phyloP scores from a whole-genome alignment of 2,113 vertebrate species.

The Megaceryle maxima region DNA sequence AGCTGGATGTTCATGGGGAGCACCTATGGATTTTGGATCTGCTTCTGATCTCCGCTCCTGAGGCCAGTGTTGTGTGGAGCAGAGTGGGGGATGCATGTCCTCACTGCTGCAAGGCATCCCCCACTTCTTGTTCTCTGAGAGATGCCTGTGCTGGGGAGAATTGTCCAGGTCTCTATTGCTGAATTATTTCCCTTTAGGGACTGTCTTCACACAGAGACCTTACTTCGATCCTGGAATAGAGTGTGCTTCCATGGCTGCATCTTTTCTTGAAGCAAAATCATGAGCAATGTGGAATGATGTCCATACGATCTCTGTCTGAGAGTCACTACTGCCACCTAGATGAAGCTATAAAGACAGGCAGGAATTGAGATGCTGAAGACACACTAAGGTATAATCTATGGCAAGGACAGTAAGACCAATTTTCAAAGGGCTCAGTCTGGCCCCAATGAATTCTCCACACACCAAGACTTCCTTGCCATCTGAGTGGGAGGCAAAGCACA shows the following conservation, averaged over 20 bases:
- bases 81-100: not conserved
- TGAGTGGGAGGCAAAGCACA: not conserved
- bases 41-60: not conserved
- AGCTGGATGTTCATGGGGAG: not conserved
- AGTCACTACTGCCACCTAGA: conserved; percentile 47
- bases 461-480: not conserved
- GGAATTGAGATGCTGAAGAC: not conserved
- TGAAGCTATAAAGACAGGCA: not conserved
- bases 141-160: not conserved
- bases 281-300: not conserved
- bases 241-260: not conserved
- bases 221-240: not conserved
- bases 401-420: not conserved
- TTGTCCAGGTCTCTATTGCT: not conserved
- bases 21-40: not conserved
- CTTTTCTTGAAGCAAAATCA: not conserved
- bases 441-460: not conserved
- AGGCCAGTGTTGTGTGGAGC: not conserved
- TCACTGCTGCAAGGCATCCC: not conserved
- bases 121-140: not conserved
- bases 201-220: not conserved
- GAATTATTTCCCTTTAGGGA: not conserved
- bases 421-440: not conserved
- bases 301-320: not conserved
- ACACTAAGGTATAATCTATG: not conserved